phyloP scores from a whole-genome alignment of 2,113 vertebrate genomes.

The Sapajus apella region DNA sequence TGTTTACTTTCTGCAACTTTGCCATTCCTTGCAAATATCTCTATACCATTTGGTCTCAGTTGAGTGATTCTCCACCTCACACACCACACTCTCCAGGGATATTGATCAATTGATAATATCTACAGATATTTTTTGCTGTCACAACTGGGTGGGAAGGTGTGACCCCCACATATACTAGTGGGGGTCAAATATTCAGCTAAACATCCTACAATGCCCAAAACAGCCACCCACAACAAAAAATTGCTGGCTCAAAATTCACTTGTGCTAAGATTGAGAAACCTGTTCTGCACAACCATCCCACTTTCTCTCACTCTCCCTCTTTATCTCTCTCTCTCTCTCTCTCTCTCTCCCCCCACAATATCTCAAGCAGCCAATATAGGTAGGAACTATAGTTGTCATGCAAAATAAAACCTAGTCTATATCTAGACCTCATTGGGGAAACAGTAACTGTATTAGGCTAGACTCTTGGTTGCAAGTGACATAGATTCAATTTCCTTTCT shows the following conservation, averaged over 20 bases:
- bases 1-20: background rate
- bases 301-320: background rate
- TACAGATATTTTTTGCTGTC: background rate
- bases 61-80: background rate
- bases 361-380: background rate
- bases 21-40: background rate
- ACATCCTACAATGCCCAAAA: background rate
- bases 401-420: background rate
- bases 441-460: background rate
- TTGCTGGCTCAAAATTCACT: background rate
- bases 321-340: background rate
- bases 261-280: background rate
- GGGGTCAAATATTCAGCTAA: background rate
- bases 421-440: background rate
- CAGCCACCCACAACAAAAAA: background rate
- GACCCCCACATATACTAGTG: background rate
- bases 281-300: background rate
- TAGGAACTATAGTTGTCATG: background rate
- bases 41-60: background rate
- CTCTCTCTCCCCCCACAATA: background rate
- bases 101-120: background rate
- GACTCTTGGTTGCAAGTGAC: background rate
- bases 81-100: too few relatives aligned
- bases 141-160: background rate
- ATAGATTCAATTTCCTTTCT: background rate